Evolutionary conservation across 1,140 invertebrate species (phyloP), one percentile per base, ranked within the genome.

Genomic region (Drosophila ananassae): DNA sequence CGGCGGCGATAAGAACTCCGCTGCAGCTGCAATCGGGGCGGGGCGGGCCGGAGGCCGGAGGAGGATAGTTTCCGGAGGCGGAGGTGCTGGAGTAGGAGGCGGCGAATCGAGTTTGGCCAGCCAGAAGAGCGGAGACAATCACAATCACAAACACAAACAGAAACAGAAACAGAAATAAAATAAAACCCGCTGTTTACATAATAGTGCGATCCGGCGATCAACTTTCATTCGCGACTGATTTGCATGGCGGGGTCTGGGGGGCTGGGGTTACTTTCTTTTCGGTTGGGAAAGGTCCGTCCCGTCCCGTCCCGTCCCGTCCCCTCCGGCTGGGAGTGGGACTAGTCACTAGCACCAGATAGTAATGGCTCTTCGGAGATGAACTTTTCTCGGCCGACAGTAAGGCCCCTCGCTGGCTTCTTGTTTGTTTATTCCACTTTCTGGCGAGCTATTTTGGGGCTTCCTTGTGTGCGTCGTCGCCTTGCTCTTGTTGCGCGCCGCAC

Each of bases 281-380:
- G 32, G 63, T 84, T 84, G 81, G 68, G 81, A 85, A 84, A 84
- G 80, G 80, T 84, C 81, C 74, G 66, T 46, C 17, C 17, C 17
- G 17, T 17, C 17, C 17, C 17, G 17, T 17, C 17, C 17, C 17
- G 17, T 17, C 17, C 17, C 17, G 17, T 17, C 17, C 17, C 17
- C 17, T 17, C 17, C 17, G 17, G 17, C 17, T 17, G 17, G 17
- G 17, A 17, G 17, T 17, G 17, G 17, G 17, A 17, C 17, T 17
- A 17, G 17, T 17, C 17, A 17, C 17, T 17, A 17, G 17, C 17
- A 17, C 17, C 17, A 17, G 17, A 17, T 17, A 17, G 17, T 17
- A 17, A 17, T 17, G 17, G 17, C 17, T 17, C 17, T 17, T 17
- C 17, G 17, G 17, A 17, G 17, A 17, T 17, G 17, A 17, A 17